Conservation (phyloP, 2,888 invertebrate genomes). For the Mycogona germanica region DNA sequence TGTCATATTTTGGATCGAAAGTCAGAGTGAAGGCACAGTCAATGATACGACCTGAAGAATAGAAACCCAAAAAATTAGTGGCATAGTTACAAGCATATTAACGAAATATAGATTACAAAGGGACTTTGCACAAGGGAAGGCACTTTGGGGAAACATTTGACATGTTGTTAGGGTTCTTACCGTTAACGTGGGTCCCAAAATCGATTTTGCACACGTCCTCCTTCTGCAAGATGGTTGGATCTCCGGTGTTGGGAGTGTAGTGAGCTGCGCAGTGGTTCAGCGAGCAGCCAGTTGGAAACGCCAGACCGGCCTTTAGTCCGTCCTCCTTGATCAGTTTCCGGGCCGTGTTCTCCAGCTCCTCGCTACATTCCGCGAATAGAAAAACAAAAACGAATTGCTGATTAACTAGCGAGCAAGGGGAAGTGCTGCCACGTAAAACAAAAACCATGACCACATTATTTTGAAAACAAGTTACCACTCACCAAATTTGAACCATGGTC, state of each 20-base stretch:
- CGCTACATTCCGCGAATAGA: conserved; percentile 36
- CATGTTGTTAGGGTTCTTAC: conserved; percentile 35
- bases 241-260: conserved; percentile 98
- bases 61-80: neutral
- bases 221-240: conserved; percentile 81
- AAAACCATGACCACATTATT: too few species aligned
- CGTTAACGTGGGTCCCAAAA: conserved; percentile 97
- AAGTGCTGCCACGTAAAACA: neutral
- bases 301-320: conserved; percentile 73
- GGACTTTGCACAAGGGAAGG: neutral
- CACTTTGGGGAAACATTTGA: neutral
- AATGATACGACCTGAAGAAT: conserved; percentile 60
- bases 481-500: conserved; percentile 97
- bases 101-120: neutral
- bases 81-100: neutral
- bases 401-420: neutral
- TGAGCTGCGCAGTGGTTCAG: conserved; percentile 98
- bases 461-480: conserved; percentile 12
- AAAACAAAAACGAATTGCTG: neutral
- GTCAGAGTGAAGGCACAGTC: conserved; percentile 98
- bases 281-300: conserved; percentile 80
- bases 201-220: conserved; percentile 99
- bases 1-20: conserved; percentile 94
- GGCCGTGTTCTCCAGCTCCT: conserved; percentile 85
- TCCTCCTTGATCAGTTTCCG: conserved; percentile 87